Base-by-base conservation (phyloP, 2,797 vertebrate genomes). In the Holocentrus rufus region DNA sequence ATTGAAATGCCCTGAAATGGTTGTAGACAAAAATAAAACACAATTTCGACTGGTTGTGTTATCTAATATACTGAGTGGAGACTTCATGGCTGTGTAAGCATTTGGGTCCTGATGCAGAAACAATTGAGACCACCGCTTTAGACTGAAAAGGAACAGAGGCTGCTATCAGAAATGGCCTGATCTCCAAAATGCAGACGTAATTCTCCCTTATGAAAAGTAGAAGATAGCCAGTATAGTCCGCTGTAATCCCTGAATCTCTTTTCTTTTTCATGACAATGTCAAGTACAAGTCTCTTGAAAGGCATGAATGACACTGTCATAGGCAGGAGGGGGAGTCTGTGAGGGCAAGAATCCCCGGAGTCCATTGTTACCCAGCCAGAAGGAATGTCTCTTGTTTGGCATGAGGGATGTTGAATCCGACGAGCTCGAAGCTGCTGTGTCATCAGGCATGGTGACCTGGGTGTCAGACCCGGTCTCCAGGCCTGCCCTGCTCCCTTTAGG, bases 281-380 rank as follows among this genome's bases (percentile, higher is more conserved):
- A 94, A 61, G 93, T 92, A 72, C 89, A 82, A 1, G 92, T 90
- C 85, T 95, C 92, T 55, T 94, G 85, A 74, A 93, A 97, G 6
- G 96, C 95, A 69, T 95, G 96, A 80, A 98, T 96, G 87, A 98
- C 95, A 57, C 95, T 96, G 84, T 98, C 95, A 7, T 99, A 98
- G 3, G 97, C 95, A 0, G 97, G 97, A 54, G 98, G 97, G 0
- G 96, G 95, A 0, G 94, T 95, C 77, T 95, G 95, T 0, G 95
- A 93, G 18, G 96, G 93, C 1, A 96, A 91, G 72, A 95, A 96
- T 36, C 93, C 90, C 66, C 95, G 93, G 1, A 94, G 94, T 50
- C 96, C 95, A 4, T 91, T 96, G 74, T 85, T 91, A 18, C 94
- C 96, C 83, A 97, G 88, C 97, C 97, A 98, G 85, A 95, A 97